These are phyloP conservation scores for Troglohyphantes excavatus DNA, from an alignment of 2,888 invertebrate genomes.

Conservation along the genomic window DNA sequence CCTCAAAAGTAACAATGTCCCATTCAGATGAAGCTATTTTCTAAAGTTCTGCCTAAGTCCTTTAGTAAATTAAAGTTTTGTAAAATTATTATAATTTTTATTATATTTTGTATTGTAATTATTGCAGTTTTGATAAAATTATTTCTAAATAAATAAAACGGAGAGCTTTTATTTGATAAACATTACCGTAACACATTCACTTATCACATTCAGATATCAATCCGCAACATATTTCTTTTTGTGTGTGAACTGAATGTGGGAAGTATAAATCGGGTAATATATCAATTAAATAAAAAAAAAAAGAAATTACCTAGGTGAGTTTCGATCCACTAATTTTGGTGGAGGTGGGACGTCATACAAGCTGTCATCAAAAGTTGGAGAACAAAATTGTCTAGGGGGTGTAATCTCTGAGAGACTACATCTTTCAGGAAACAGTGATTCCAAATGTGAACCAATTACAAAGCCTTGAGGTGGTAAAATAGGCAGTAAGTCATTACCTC, in stretches of 20 bases:
- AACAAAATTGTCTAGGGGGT: constrained; percentile 76
- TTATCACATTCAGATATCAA: too few relatives aligned
- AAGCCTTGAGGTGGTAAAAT: constrained; percentile 76
- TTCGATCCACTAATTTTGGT: constrained; percentile 46
- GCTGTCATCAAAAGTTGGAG: constrained; percentile 67
- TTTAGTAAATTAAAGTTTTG: too few relatives aligned
- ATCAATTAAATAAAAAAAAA: not conserved
- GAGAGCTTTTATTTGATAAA: too few relatives aligned
- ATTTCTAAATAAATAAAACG: too few relatives aligned
- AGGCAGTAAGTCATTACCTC: constrained; percentile 73
- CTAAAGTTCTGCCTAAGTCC: too few relatives aligned
- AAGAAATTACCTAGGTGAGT: constrained; percentile 58
- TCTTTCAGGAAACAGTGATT: constrained; percentile 58
- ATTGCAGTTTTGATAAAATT: too few relatives aligned
- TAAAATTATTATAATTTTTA: too few relatives aligned
- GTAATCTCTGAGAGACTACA: constrained; percentile 74
- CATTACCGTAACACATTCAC: too few relatives aligned
- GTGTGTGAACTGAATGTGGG: too few relatives aligned
- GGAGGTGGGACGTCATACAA: constrained; percentile 76
- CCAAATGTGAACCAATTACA: constrained; percentile 49
- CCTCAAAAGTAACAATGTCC: too few relatives aligned
- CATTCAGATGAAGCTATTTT: too few relatives aligned
- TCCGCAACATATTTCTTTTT: not conserved
- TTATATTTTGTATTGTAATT: too few relatives aligned
- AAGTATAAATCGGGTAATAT: not conserved